phyloP scores from a whole-genome alignment of 2,888 invertebrate genomes.

The Cabera pusaria region DNA sequence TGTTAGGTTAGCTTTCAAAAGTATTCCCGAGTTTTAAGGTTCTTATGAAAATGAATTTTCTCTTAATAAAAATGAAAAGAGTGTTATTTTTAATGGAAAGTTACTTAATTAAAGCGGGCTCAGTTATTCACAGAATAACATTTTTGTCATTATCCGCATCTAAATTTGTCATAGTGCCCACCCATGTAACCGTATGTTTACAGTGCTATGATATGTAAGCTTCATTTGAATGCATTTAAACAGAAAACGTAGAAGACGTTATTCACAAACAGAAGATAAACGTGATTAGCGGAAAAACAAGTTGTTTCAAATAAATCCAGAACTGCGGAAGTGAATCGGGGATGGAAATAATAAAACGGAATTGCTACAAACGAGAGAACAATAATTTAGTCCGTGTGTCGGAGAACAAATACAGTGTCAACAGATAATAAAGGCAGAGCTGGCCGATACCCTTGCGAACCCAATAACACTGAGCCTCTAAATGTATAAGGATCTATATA shows the following conservation, averaged over 20 bases:
- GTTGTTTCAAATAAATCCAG: constrained; percentile 38
- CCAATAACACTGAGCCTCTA: constrained; percentile 52
- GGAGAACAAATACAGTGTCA: constrained; percentile 61
- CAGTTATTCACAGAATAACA: no score
- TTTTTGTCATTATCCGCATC: no score
- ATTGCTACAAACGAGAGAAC: constrained; percentile 44
- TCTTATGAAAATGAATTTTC: no score
- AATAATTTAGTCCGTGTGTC: constrained; percentile 56
- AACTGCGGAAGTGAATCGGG: constrained; percentile 30
- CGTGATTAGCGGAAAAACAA: constrained; percentile 35
- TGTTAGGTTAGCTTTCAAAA: no score
- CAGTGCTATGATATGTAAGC: no score
- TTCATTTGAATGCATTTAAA: no score
- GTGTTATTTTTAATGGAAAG: no score
- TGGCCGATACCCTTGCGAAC: constrained; percentile 50
- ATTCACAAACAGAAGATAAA: constrained; percentile 21
- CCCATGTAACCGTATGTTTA: no score
- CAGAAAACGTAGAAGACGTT: constrained; percentile 4
- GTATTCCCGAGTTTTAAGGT: no score
- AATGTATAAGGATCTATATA: constrained; percentile 53
- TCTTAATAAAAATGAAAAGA: no score
- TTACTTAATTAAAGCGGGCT: no score
- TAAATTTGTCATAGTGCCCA: no score
- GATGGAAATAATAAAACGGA: constrained; percentile 42
- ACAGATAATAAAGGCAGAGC: constrained; percentile 61